Conservation (phyloP, 2,888 invertebrate genomes). For the Amblyteles armatorius region DNA sequence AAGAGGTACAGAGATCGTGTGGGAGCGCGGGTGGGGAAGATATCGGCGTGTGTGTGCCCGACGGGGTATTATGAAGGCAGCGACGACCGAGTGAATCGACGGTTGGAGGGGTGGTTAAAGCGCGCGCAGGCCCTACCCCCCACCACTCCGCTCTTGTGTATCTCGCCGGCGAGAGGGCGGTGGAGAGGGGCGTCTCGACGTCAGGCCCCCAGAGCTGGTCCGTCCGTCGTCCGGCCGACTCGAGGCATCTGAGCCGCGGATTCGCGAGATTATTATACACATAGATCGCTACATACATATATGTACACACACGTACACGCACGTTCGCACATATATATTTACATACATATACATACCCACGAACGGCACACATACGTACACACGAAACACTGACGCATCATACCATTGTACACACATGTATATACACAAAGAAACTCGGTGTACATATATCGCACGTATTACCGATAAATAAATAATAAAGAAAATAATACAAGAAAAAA, state of each 20-base stretch:
- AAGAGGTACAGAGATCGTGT: conserved; percentile 3
- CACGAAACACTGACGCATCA: conserved; percentile 46
- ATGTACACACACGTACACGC: conserved; percentile 56
- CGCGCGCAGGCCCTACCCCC: conserved; percentile 69
- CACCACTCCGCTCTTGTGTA: conserved; percentile 6
- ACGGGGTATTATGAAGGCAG: conserved; percentile 21
- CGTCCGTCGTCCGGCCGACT: conserved; percentile 84
- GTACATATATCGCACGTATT: conserved; percentile 55
- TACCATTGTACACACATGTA: conserved; percentile 13
- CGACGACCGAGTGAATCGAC: conserved; percentile 38
- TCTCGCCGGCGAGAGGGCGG: conserved; percentile 56
- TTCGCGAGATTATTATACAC: conserved; percentile 77
- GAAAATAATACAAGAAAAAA: conserved; percentile 28
- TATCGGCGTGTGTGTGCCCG: conserved; percentile 16
- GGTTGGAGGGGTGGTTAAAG: conserved; percentile 59
- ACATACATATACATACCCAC: conserved; percentile 1
- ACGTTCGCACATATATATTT: conserved; percentile 36
- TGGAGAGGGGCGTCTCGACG: conserved; percentile 76
- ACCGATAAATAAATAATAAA: conserved; percentile 44
- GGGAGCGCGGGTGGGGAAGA: conserved; percentile 35
- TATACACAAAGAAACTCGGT: conserved; percentile 42
- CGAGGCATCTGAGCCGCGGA: conserved; percentile 80
- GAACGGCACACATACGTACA: conserved; percentile 2
- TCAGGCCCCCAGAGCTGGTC: conserved; percentile 83
- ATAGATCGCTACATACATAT: conserved; percentile 58